These are phyloP conservation scores for Drosophila pachea DNA, from an alignment of 1,140 invertebrate species.

Conservation along the genomic window DNA sequence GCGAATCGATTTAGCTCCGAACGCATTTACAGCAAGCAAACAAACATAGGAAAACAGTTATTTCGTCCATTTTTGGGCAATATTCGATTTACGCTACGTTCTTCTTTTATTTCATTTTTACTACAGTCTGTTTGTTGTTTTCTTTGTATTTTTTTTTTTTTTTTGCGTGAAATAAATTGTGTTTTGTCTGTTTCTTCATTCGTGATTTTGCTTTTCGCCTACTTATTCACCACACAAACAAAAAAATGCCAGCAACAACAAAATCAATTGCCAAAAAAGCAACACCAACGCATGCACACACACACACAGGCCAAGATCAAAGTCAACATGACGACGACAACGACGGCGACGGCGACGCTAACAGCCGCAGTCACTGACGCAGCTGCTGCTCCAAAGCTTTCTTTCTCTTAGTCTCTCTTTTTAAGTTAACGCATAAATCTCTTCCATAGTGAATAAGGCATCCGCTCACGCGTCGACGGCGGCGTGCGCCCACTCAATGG, in stretches of 20 bases:
- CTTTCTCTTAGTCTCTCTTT: conserved; percentile 21
- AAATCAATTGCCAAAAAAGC: conserved; percentile 45
- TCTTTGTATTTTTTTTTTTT: conserved; percentile 25
- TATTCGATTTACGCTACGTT: conserved; percentile 16
- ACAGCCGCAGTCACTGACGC: not conserved
- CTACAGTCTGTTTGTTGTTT: conserved; percentile 3
- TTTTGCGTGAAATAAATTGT: conserved; percentile 18
- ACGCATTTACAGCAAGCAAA: conserved; percentile 30
- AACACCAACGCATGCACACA: conserved; percentile 42
- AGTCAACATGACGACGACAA: conserved; percentile 52
- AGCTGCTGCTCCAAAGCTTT: conserved; percentile 26
- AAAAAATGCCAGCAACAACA: conserved; percentile 64
- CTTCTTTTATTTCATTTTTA: conserved; percentile 20
- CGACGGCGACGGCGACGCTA: conserved; percentile 1
- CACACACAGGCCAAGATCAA: conserved; percentile 60
- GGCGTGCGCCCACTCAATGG: conserved; percentile 33
- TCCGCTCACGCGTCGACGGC: conserved; percentile 23
- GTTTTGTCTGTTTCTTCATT: conserved; percentile 16
- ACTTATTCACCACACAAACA: conserved; percentile 61
- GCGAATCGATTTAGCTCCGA: conserved; percentile 17
- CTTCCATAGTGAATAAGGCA: conserved; percentile 40
- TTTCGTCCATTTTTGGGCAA: conserved; percentile 49
- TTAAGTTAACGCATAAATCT: conserved; percentile 45
- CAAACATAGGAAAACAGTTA: conserved; percentile 23
- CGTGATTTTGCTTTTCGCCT: conserved; percentile 32